Evolutionary conservation across 92 coral and sea anemone genomes (phyloP), one percentile per base, ranked within the genome.

Genomic region (Zoanthus sansibaricus): DNA sequence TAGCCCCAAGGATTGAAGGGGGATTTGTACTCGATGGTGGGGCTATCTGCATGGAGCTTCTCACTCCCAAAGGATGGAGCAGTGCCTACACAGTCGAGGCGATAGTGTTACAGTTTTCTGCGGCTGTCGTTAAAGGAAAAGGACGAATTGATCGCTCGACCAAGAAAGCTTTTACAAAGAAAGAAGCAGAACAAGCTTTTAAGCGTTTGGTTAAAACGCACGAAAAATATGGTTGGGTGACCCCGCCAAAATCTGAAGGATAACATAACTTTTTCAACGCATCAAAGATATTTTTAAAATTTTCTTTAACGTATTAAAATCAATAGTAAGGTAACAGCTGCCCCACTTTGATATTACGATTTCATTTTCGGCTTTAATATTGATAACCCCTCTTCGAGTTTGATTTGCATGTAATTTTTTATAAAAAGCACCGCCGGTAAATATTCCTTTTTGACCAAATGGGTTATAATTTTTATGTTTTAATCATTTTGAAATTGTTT

Each of bases 141-240:
- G 98, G 98, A 75, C 91, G 98, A 67, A 91, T 94, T 75, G 98
- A 94, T 78, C 79, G 95, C 55, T 87, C 91, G 4, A 93, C 92
- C 47, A 94, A 94, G 80, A 94, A 94, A 88, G 92, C 96, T 7
- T 94, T 94, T 78, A 93, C 98, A 20, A 94, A 93, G 86, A 94
- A 94, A 76, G 98, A 94, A 72, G 98, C 98, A 16, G 98, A 94
- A 75, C 90, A 94, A 2, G 98, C 98, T 25, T 93, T 91, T 75
- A 94, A 93, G 86, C 89, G 98, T 76, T 93, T 94, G 54, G 98
- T 94, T 12, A 94, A 94, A 86, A 94, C 98, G 15, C 98, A 94
- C 64, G 98, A 94, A 64, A 94, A 94, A 89, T 94, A 94, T 73
- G 98, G 98, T n/a, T 94, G 98, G 98, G 98, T 94, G 9, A 94